Evolutionary conservation across 2,113 vertebrate species (phyloP).

Genomic region (Electrona antarctica): DNA sequence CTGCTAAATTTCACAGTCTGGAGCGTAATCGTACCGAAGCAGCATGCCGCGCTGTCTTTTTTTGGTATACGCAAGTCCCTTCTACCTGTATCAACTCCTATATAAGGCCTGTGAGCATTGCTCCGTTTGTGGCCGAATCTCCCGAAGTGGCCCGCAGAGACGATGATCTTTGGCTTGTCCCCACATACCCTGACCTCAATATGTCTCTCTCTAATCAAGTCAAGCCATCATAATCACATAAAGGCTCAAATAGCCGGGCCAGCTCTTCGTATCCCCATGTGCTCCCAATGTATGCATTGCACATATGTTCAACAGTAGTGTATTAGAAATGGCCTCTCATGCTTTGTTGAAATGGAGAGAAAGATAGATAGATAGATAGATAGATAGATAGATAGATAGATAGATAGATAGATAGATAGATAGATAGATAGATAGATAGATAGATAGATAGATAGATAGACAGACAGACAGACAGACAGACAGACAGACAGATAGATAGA

Average conservation of each 20-base stretch:
- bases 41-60: conserved; percentile 2
- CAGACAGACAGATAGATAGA: too few relatives aligned
- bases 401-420: too few relatives aligned
- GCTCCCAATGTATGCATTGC: conserved; percentile 25
- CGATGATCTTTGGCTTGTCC: conserved; percentile 34
- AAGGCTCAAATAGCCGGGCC: conserved; percentile 4
- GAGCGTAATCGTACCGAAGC: not conserved
- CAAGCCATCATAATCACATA: conserved; percentile 43
- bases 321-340: conserved; percentile 38
- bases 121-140: conserved; percentile 35
- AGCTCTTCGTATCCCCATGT: conserved; percentile 10
- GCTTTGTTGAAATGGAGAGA: conserved; percentile 27
- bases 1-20: conserved; percentile 13
- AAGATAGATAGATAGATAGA: too few relatives aligned
- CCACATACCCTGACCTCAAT: conserved; percentile 44
- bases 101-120: too few relatives aligned
- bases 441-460: too few relatives aligned
- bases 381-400: too few relatives aligned
- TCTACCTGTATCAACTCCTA: not conserved
- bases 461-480: too few relatives aligned
- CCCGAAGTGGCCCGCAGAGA: conserved; percentile 17
- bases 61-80: conserved; percentile 8
- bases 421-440: too few relatives aligned
- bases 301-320: conserved; percentile 48
- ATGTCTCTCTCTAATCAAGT: conserved; percentile 52